Percentiles rank a stretch among this genome's conserved stretches.
phyloP scores from a whole-genome alignment of 2,113 vertebrate genomes.

The Cephalopterus ornatus region DNA sequence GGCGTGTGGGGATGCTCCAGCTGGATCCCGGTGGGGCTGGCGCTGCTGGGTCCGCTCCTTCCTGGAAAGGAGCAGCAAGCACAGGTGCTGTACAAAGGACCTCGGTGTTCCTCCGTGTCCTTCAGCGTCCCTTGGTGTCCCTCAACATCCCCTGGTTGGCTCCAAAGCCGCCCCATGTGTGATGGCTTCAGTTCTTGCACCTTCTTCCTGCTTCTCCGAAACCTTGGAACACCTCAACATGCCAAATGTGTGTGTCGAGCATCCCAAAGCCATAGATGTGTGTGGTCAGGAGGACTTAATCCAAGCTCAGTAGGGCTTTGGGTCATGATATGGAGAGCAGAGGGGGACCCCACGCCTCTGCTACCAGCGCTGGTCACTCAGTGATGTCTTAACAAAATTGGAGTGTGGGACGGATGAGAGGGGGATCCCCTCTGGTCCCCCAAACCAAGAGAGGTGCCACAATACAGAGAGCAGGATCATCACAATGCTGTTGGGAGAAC shows the following conservation, averaged over 20 bases:
- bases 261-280: not conserved
- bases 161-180: not conserved
- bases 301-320: not conserved
- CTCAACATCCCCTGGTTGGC: not conserved
- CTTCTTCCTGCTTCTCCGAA: not conserved
- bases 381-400: not conserved
- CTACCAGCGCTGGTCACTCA: rapidly evolving
- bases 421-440: not conserved
- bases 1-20: not conserved
- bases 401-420: not conserved
- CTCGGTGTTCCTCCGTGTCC: rapidly evolving
- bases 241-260: not conserved
- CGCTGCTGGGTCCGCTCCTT: not conserved
- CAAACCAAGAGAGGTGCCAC: not conserved
- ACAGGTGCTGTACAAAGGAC: not conserved
- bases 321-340: not conserved
- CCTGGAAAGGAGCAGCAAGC: not conserved
- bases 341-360: not conserved
- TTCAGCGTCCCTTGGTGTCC: not conserved
- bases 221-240: not conserved
- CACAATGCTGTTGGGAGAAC: rapidly evolving
- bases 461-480: not conserved
- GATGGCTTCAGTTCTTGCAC: not conserved
- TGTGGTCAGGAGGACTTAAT: not conserved
- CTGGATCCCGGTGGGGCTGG: rapidly evolving